A percentile compares a stretch with the other conserved stretches of the same genome.
phyloP scores from a whole-genome alignment of 1,140 invertebrate genomes.

The Pollicipes pollicipes region DNA sequence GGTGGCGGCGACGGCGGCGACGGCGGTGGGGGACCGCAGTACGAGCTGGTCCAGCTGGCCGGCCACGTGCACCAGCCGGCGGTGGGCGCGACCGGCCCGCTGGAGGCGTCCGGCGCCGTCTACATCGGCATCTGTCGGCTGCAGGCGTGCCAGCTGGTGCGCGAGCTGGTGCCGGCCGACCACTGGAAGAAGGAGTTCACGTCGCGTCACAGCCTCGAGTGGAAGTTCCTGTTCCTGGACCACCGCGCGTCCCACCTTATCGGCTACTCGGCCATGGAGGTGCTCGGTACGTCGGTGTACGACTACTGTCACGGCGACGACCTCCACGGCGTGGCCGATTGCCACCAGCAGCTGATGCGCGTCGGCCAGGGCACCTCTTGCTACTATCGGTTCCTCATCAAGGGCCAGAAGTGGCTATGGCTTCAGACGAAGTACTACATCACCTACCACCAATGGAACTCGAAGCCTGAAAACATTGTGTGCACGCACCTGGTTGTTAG shows the following conservation, averaged over 20 bases:
- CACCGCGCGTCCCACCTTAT: slow-evolving; percentile 81
- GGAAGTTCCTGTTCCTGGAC: slow-evolving; percentile 89
- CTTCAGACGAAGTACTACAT: slow-evolving; percentile 79
- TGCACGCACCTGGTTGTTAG: slow-evolving; percentile 80
- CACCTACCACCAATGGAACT: slow-evolving; percentile 88
- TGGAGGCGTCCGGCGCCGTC: slow-evolving; percentile 21
- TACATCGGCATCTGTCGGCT: slow-evolving; percentile 70
- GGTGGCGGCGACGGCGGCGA: too few species aligned
- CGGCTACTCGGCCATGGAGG: slow-evolving; percentile 85
- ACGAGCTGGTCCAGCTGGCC: not conserved
- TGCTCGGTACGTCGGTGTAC: slow-evolving; percentile 84
- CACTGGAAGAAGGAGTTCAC: slow-evolving; percentile 65
- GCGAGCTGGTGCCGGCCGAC: slow-evolving; percentile 67
- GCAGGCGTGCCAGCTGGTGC: slow-evolving; percentile 60
- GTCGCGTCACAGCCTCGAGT: slow-evolving; percentile 80
- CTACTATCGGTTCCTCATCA: slow-evolving; percentile 81
- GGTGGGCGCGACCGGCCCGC: not conserved
- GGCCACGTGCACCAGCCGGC: not conserved
- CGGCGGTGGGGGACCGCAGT: too few species aligned
- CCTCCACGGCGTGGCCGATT: slow-evolving; percentile 64
- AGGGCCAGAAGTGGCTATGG: slow-evolving; percentile 96
- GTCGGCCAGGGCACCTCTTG: slow-evolving; percentile 84
- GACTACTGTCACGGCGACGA: slow-evolving; percentile 93
- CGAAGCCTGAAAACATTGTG: slow-evolving; percentile 86
- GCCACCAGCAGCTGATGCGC: slow-evolving; percentile 80